Evolutionary conservation across 2,888 invertebrate species (phyloP), one percentile per base, ranked within the genome.

Genomic region (Hemicrepidius hirtus): DNA sequence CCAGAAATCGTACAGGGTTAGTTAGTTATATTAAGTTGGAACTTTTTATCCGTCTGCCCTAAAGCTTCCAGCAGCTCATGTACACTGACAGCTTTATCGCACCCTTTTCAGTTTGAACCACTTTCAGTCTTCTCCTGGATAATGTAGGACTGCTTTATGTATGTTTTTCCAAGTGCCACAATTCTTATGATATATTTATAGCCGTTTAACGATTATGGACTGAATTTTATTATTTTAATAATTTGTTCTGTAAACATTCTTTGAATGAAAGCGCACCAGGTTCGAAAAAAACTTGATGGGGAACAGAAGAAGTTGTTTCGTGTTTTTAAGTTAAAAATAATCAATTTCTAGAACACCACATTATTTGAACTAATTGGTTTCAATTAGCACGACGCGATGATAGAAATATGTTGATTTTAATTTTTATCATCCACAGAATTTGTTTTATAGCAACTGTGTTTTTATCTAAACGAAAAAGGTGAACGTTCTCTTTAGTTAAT

Each of bases 1-100:
- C 20, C 28, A 53, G 53, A 53, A 53, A 53, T 28, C 1, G 53
- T 28, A 53, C 53, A 53, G 53, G 28, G 53, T 32, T 46, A 32
- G 32, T 32, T 44, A 21, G 49, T 49, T 49, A 6, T 2, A 49
- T 60, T 13, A 62, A 21, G 53, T 7, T 37, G 50, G 20, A 35
- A 40, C 40, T 65, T 65, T 53, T 65, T 53, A 24, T 24, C 32
- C 40, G 21, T 13, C 40, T 37, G 37, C 18, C 18, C 10, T 59
- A 53, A 53, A 53, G 28, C 40, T 53, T 24, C 59, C 41, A 59
- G 41, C 37, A 59, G 18, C 59, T 59, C 50, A 32, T 50, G 50
- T 50, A 53, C 37, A 65, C 64, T 65, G 64, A 65, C 64, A 65
- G 64, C 16, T 65, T 65, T 65, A 65, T 65, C 64, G 35, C 50